Conservation (phyloP, 2,113 vertebrate genomes). For the Uria aalge region DNA sequence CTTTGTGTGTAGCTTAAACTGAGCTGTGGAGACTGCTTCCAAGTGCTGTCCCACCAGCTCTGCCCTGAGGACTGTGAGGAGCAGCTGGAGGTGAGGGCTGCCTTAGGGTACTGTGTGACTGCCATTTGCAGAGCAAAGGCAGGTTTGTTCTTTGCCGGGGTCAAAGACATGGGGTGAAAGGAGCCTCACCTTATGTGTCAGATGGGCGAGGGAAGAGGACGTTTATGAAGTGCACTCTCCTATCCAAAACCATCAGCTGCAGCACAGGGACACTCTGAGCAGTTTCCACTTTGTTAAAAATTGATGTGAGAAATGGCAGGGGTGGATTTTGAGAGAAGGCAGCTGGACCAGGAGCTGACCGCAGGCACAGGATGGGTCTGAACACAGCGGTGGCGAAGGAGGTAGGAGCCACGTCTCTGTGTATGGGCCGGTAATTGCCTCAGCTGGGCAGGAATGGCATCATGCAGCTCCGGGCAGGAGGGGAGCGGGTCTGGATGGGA, state of each 20-base stretch:
- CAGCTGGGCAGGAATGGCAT: background rate
- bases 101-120: fast-evolving
- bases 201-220: background rate
- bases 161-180: fast-evolving
- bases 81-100: background rate
- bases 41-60: background rate
- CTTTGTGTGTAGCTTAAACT: background rate
- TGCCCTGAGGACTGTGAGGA: background rate
- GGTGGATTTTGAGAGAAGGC: background rate
- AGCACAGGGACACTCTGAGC: background rate
- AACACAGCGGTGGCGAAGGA: fast-evolving
- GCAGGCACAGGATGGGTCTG: background rate
- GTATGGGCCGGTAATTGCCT: background rate
- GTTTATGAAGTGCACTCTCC: background rate
- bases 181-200: background rate
- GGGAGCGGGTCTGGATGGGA: background rate
- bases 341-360: background rate
- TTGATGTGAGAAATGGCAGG: fast-evolving
- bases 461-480: background rate
- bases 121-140: fast-evolving
- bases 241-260: background rate
- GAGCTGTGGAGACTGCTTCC: background rate
- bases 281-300: background rate
- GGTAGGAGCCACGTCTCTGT: background rate
- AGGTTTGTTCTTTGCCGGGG: background rate